A percentile compares a stretch with the other conserved stretches of the same genome.
These are phyloP conservation scores for Spodoptera frugiperda DNA, from an alignment of 1,140 invertebrate genomes.

Conservation along the genomic window DNA sequence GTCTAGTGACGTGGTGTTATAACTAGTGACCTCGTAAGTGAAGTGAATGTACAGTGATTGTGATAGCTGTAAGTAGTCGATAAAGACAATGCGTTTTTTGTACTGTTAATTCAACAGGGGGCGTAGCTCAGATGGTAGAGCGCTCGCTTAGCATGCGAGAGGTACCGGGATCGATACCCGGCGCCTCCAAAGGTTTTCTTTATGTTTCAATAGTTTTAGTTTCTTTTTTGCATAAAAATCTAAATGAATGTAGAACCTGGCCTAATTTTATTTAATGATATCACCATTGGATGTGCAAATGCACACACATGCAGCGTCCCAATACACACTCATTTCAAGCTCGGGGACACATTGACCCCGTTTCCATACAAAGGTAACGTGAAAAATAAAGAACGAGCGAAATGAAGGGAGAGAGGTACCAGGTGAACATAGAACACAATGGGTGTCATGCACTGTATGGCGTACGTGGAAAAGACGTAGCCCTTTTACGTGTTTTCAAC, in stretches of 20 bases:
- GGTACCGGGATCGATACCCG: conserved; percentile 93
- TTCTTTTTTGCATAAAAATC: background rate
- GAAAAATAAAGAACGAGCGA: conserved; percentile 64
- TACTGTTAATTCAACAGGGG: conserved; percentile 75
- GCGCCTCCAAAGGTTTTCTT: conserved; percentile 67
- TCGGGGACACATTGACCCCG: conserved; percentile 62
- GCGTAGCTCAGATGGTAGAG: conserved; percentile 93
- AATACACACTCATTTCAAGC: conserved; percentile 57
- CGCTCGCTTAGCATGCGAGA: conserved; percentile 94
- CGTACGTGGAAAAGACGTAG: conserved; percentile 43
- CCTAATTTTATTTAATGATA: too few relatives aligned
- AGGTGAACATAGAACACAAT: conserved; percentile 56
- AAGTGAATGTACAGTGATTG: too few relatives aligned
- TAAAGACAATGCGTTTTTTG: background rate
- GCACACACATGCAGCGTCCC: conserved; percentile 27
- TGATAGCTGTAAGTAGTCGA: too few relatives aligned
- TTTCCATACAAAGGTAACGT: conserved; percentile 57
- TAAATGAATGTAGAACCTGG: background rate
- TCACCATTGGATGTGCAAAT: background rate
- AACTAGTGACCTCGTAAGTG: too few relatives aligned
- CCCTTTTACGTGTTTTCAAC: conserved; percentile 44
- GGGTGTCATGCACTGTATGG: conserved; percentile 32
- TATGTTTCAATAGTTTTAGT: too few relatives aligned
- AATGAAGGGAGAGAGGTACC: conserved; percentile 64
- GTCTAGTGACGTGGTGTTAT: too few relatives aligned